These are phyloP conservation scores for Coreoperca whiteheadi DNA, from an alignment of 2,113 vertebrate genomes.

Conservation along the genomic window DNA sequence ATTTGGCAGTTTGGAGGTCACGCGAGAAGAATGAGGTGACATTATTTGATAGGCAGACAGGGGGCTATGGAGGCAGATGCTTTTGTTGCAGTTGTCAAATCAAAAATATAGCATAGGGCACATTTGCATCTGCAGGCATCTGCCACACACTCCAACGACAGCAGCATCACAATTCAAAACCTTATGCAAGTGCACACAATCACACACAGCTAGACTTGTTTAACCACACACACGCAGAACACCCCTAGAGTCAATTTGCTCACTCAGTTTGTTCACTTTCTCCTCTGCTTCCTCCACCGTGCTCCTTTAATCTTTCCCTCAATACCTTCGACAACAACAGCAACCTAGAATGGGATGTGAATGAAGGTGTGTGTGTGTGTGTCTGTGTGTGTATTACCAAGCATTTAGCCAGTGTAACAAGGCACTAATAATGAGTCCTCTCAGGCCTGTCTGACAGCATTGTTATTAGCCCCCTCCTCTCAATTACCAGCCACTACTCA, in stretches of 20 bases:
- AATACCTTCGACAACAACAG: neutral
- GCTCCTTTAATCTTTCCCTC: slow-evolving; percentile 28
- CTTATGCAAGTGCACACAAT: slow-evolving; percentile 4
- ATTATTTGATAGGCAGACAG: slow-evolving; percentile 42
- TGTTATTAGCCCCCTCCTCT: slow-evolving; percentile 70
- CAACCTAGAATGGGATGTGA: neutral
- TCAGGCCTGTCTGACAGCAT: slow-evolving; percentile 66
- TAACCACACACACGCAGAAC: neutral
- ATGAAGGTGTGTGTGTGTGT: neutral
- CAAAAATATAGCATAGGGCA: slow-evolving; percentile 33
- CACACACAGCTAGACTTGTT: neutral
- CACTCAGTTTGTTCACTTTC: slow-evolving; percentile 24
- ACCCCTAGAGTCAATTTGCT: slow-evolving; percentile 26
- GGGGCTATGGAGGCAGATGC: slow-evolving; percentile 9
- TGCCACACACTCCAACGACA: neutral
- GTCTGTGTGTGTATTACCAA: slow-evolving; percentile 16
- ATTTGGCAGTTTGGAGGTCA: slow-evolving; percentile 44
- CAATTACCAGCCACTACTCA: slow-evolving; percentile 64
- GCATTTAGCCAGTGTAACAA: slow-evolving; percentile 52
- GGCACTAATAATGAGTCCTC: slow-evolving; percentile 56
- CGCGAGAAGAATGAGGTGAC: slow-evolving; percentile 30
- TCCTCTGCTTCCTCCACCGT: slow-evolving; percentile 12
- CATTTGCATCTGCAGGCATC: slow-evolving; percentile 53
- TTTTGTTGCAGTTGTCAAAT: slow-evolving; percentile 64
- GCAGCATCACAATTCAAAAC: slow-evolving; percentile 22